These are phyloP conservation scores for Nebria brevicollis DNA, from an alignment of 2,888 invertebrate species.

Conservation along the genomic window DNA sequence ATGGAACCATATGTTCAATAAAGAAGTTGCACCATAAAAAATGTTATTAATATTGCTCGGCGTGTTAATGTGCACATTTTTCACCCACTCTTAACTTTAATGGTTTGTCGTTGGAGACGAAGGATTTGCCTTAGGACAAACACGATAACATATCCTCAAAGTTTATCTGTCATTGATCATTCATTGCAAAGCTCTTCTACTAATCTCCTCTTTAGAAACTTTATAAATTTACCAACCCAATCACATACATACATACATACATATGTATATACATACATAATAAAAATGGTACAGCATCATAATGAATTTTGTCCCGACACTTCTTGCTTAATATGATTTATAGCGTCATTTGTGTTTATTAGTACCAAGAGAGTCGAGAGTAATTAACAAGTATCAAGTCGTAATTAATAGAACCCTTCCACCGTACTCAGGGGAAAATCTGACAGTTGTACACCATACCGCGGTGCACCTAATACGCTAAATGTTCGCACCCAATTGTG, in stretches of 20 bases:
- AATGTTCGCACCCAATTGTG: background rate
- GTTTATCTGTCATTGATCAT: background rate
- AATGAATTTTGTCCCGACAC: conserved; percentile 31
- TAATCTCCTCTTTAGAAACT: background rate
- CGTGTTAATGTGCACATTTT: conserved; percentile 52
- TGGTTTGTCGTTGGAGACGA: conserved; percentile 36
- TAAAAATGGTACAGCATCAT: background rate
- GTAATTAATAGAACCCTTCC: conserved; percentile 53
- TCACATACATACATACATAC: no score
- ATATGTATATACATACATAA: background rate
- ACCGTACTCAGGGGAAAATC: conserved; percentile 12
- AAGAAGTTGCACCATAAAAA: conserved; percentile 50
- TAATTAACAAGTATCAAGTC: conserved; percentile 56
- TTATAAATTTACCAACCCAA: background rate
- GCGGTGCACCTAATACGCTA: background rate
- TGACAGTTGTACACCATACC: background rate
- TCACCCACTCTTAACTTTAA: conserved; percentile 42
- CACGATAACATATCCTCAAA: conserved; percentile 19
- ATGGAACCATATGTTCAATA: conserved; percentile 53
- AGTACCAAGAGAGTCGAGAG: conserved; percentile 53
- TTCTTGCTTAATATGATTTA: conserved; percentile 55
- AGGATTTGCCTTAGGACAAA: conserved; percentile 35
- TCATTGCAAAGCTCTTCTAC: background rate
- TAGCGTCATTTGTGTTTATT: conserved; percentile 55
- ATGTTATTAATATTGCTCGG: conserved; percentile 54